Evolutionary conservation across 2,113 vertebrate species (phyloP).

Genomic region (Tor tambroides): DNA sequence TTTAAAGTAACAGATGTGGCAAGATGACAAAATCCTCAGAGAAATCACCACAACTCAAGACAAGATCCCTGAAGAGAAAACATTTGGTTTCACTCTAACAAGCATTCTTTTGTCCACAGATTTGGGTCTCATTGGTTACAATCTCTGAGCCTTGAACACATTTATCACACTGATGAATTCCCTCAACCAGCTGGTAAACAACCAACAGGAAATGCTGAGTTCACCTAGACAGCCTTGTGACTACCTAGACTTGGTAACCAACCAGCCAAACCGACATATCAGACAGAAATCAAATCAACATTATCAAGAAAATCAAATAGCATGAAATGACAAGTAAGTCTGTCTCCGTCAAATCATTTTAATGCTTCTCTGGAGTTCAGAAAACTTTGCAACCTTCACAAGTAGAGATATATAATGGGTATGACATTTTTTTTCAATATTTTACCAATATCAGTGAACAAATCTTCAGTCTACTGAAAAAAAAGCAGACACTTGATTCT

Average conservation of each 20-base stretch:
- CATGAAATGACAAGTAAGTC: neutral
- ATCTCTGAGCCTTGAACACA: neutral
- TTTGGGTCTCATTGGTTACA: neutral
- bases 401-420: neutral
- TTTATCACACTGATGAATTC: neutral
- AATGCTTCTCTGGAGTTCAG: neutral
- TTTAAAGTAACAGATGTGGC: slow-evolving; percentile 57
- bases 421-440: neutral
- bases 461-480: neutral
- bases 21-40: slow-evolving; percentile 48
- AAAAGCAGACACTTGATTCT: neutral
- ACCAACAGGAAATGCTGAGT: neutral
- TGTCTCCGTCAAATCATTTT: neutral
- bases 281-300: neutral
- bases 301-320: neutral
- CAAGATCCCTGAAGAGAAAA: slow-evolving; percentile 1
- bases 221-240: neutral
- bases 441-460: too few relatives aligned
- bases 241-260: neutral
- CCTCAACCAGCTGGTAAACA: neutral
- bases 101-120: neutral
- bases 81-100: slow-evolving; percentile 5
- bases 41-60: neutral
- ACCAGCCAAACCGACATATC: neutral
- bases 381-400: neutral